Conservation (phyloP, 2,888 invertebrate genomes). For the Chalcosyrphus nemorum region DNA sequence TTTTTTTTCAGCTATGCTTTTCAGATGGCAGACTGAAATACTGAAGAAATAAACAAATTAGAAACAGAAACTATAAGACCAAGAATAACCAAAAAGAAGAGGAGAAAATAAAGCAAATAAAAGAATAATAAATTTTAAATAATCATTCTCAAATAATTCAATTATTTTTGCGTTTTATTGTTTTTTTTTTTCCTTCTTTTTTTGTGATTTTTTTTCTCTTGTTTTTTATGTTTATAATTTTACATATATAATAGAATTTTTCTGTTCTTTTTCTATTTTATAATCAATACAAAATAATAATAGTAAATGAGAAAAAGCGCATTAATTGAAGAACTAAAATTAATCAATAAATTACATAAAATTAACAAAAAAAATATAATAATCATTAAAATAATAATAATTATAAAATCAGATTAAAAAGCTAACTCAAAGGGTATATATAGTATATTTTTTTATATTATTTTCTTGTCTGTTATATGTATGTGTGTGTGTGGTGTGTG, state of each 20-base stretch:
- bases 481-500: background rate
- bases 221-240: conserved; percentile 67
- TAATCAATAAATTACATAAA: conserved; percentile 75
- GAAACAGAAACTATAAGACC: background rate
- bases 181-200: conserved; percentile 47
- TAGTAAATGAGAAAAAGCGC: conserved; percentile 72
- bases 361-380: conserved; percentile 72
- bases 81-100: background rate
- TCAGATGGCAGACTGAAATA: too few species aligned
- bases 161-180: conserved; percentile 61
- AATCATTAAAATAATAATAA: conserved; percentile 63
- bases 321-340: conserved; percentile 75
- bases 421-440: conserved; percentile 59
- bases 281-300: conserved; percentile 73
- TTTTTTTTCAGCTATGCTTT: too few species aligned
- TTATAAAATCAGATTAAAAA: conserved; percentile 68
- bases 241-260: conserved; percentile 66
- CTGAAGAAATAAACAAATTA: background rate
- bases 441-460: conserved; percentile 45
- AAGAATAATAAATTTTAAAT: conserved; percentile 57
- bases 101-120: conserved; percentile 26
- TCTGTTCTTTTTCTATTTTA: conserved; percentile 65
- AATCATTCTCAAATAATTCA: conserved; percentile 69
- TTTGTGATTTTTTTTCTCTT: conserved; percentile 61
- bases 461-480: conserved; percentile 64